These are phyloP conservation scores for Microcebus tavaratra DNA, from an alignment of 2,113 vertebrate genomes.

Conservation along the genomic window DNA sequence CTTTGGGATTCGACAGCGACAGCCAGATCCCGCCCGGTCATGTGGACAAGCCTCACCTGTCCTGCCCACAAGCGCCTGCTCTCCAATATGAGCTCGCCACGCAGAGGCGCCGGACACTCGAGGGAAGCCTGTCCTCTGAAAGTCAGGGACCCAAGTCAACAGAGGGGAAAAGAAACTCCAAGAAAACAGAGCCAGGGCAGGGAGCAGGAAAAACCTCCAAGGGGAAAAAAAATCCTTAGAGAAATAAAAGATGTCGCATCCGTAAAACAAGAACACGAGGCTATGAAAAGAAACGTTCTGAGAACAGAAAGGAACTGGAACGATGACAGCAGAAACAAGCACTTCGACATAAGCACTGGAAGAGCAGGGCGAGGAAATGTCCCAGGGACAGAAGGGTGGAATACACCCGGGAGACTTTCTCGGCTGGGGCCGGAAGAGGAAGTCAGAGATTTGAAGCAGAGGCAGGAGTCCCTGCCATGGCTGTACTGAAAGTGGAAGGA, in stretches of 20 bases:
- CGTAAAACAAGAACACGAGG: not conserved
- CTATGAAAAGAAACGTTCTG: not conserved
- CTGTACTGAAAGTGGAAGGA: not conserved
- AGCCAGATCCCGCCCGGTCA: not conserved
- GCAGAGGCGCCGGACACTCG: fast-evolving
- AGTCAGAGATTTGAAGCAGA: not conserved
- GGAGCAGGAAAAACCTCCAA: not conserved
- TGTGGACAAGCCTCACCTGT: not conserved
- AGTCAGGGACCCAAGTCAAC: not conserved
- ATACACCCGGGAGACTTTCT: not conserved
- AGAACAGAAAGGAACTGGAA: not conserved
- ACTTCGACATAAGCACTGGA: fast-evolving
- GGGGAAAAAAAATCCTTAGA: not conserved
- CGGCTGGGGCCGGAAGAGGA: not conserved
- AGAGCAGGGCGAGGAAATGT: not conserved
- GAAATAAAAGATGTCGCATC: not conserved
- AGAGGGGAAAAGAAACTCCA: not conserved
- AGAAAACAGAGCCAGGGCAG: not conserved
- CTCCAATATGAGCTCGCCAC: not conserved
- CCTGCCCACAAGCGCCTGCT: not conserved
- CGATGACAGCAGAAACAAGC: not conserved
- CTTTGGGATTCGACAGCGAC: not conserved
- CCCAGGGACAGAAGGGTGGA: not conserved
- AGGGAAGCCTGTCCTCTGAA: not conserved
- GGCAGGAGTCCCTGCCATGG: not conserved